These are phyloP conservation scores for Diuraphis noxia DNA, from an alignment of 1,140 invertebrate genomes.

Conservation along the genomic window DNA sequence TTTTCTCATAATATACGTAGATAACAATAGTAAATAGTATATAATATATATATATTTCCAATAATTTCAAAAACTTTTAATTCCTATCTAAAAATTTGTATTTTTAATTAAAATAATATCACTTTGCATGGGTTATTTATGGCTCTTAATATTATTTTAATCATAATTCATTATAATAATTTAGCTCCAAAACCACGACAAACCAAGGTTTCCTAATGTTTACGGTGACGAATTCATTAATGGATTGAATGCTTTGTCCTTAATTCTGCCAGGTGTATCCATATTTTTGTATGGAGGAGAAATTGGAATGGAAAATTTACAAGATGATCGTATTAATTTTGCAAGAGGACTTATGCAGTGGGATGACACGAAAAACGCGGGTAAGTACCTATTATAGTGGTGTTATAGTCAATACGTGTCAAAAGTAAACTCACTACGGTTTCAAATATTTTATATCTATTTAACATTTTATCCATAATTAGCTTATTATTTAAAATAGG, in stretches of 20 bases:
- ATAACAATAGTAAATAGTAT: too few species aligned
- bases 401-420: too few species aligned
- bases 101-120: background rate
- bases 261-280: slow-evolving; percentile 74
- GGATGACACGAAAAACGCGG: slow-evolving; percentile 68
- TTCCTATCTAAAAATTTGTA: background rate
- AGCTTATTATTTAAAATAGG: too few species aligned
- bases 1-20: too few species aligned
- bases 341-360: slow-evolving; percentile 77
- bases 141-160: background rate
- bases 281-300: slow-evolving; percentile 80
- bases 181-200: slow-evolving; percentile 21
- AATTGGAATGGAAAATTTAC: slow-evolving; percentile 72
- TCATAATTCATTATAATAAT: background rate
- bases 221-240: background rate
- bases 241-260: slow-evolving; percentile 35
- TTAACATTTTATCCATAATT: too few species aligned
- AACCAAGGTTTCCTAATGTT: background rate
- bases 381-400: slow-evolving; percentile 56
- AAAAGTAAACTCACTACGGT: too few species aligned
- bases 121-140: background rate
- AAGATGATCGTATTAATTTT: slow-evolving; percentile 63
- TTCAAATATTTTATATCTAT: too few species aligned
- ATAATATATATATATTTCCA: too few species aligned
- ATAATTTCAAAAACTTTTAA: too few species aligned